Percentiles rank a stretch among this genome's conserved stretches.
Conservation (phyloP, 2,888 invertebrate genomes). For the Clitarchus hookeri region DNA sequence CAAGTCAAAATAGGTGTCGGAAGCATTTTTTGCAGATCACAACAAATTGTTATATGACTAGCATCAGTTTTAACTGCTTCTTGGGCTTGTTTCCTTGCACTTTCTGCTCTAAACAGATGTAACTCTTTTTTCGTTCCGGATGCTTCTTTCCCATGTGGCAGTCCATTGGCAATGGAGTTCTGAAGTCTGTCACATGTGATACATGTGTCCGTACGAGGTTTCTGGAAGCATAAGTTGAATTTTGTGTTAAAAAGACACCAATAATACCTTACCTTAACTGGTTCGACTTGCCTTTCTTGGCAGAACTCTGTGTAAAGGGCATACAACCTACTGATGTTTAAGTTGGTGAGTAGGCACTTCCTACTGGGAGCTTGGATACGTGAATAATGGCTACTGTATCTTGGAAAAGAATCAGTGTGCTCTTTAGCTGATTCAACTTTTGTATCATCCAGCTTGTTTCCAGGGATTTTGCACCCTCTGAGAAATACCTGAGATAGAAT, state of each 20-base stretch:
- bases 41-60: conserved; percentile 33
- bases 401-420: not conserved
- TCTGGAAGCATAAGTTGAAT: not conserved
- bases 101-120: not conserved
- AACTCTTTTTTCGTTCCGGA: not conserved
- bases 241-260: not conserved
- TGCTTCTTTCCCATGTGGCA: not conserved
- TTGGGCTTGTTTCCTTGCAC: not conserved
- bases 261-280: not conserved
- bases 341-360: not conserved
- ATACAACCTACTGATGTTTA: not conserved
- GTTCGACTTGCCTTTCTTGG: not conserved
- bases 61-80: not conserved
- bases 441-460: not conserved
- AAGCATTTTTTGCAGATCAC: conserved; percentile 44
- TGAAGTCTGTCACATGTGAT: not conserved
- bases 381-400: not conserved
- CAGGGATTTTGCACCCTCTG: too few species aligned
- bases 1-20: conserved; percentile 41
- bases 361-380: not conserved
- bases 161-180: not conserved
- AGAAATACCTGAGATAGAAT: too few species aligned
- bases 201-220: not conserved
- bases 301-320: not conserved
- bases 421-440: not conserved